These are phyloP conservation scores for Passer montanus DNA, from an alignment of 2,113 vertebrate species.

Conservation along the genomic window DNA sequence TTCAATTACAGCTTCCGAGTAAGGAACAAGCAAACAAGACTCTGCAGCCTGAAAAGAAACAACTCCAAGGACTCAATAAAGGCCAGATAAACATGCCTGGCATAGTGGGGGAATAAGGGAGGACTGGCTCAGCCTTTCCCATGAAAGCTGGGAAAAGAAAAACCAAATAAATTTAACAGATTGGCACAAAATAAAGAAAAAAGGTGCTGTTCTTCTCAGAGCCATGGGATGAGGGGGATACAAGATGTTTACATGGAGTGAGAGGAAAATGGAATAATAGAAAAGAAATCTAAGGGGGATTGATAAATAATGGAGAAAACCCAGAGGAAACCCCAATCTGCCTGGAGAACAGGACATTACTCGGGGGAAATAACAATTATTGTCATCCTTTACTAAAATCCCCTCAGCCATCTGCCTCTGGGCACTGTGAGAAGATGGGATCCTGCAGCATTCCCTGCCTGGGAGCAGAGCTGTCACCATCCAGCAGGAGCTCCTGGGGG, in stretches of 20 bases:
- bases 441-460: not conserved
- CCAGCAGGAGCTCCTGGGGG: not conserved
- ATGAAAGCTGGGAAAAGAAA: not conserved
- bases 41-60: not conserved
- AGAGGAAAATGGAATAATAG: not conserved
- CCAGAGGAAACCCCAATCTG: not conserved
- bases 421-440: accelerated
- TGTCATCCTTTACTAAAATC: not conserved
- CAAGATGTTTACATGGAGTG: not conserved
- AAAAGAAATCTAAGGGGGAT: not conserved
- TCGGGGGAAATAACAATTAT: not conserved
- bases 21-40: not conserved
- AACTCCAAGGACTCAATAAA: not conserved
- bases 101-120: not conserved
- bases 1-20: not conserved
- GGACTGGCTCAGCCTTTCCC: not conserved
- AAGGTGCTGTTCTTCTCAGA: not conserved
- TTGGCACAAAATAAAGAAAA: not conserved
- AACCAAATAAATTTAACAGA: not conserved
- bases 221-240: not conserved
- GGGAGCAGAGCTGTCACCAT: not conserved
- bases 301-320: not conserved
- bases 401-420: not conserved
- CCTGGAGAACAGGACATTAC: not conserved
- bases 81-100: not conserved